Conservation (phyloP, 1,140 invertebrate genomes). For the Microplitis demolitor region DNA sequence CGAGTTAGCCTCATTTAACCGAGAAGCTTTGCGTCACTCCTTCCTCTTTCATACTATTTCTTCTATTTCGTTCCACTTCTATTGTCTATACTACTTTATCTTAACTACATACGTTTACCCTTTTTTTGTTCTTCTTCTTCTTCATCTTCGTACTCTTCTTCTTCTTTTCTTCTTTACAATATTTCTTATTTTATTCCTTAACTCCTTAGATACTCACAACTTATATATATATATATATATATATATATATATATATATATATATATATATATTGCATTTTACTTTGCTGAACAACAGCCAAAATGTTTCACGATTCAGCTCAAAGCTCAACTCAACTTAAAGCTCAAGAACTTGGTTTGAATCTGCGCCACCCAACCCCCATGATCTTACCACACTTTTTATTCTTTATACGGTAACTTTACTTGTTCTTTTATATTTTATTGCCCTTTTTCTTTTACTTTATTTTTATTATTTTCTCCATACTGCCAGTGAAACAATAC, state of each 20-base stretch:
- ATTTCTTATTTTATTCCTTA: not conserved
- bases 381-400: not conserved
- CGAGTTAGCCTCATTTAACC: slow-evolving; percentile 57
- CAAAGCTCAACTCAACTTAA: slow-evolving; percentile 9
- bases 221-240: not conserved
- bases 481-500: slow-evolving; percentile 25
- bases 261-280: not conserved
- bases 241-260: not conserved
- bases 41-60: slow-evolving; percentile 15
- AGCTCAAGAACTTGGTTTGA: too few relatives aligned
- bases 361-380: not conserved
- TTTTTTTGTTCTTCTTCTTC: too few relatives aligned
- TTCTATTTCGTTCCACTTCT: slow-evolving; percentile 29
- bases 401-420: not conserved
- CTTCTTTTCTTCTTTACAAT: slow-evolving; percentile 14
- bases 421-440: not conserved
- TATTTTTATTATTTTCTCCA: too few relatives aligned
- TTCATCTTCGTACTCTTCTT: slow-evolving; percentile 34
- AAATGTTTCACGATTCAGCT: slow-evolving; percentile 11
- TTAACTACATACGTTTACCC: not conserved
- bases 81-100: slow-evolving; percentile 29
- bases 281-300: slow-evolving; percentile 18
- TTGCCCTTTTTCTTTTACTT: not conserved
- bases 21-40: slow-evolving; percentile 41
- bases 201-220: not conserved